These are phyloP conservation scores for Araneus ventricosus DNA, from an alignment of 1,140 invertebrate species.

Conservation along the genomic window DNA sequence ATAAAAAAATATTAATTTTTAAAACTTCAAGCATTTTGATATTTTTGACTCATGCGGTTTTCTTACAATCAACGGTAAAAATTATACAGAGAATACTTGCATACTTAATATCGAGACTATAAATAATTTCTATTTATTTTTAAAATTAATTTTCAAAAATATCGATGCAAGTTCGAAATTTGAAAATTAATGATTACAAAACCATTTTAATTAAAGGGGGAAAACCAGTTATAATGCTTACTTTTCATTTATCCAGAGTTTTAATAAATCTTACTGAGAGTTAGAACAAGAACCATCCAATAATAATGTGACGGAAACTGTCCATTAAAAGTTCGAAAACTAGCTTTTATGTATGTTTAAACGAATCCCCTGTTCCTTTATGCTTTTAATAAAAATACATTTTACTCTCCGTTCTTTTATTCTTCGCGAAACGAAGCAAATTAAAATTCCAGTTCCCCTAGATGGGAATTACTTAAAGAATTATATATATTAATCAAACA, in stretches of 20 bases:
- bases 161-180: neutral
- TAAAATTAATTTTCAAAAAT: too few species aligned
- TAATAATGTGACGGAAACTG: neutral
- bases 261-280: neutral
- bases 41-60: too few species aligned
- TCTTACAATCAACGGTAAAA: too few species aligned
- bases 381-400: neutral
- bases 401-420: neutral
- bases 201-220: neutral
- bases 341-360: neutral
- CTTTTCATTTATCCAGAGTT: neutral
- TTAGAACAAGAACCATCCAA: neutral
- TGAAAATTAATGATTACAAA: neutral
- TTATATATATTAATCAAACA: conserved; percentile 35
- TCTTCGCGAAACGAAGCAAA: neutral
- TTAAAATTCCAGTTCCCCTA: neutral
- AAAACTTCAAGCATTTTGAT: too few species aligned
- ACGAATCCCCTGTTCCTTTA: neutral
- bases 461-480: conserved; percentile 19
- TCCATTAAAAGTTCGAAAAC: neutral
- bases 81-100: too few species aligned
- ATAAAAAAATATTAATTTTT: too few species aligned
- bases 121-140: too few species aligned
- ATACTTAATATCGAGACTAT: too few species aligned
- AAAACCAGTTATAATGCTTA: neutral